A percentile compares a stretch with the other conserved stretches of the same genome.
Evolutionary conservation across 1,140 invertebrate species (phyloP).

Genomic region (Penaeus vannamei): DNA sequence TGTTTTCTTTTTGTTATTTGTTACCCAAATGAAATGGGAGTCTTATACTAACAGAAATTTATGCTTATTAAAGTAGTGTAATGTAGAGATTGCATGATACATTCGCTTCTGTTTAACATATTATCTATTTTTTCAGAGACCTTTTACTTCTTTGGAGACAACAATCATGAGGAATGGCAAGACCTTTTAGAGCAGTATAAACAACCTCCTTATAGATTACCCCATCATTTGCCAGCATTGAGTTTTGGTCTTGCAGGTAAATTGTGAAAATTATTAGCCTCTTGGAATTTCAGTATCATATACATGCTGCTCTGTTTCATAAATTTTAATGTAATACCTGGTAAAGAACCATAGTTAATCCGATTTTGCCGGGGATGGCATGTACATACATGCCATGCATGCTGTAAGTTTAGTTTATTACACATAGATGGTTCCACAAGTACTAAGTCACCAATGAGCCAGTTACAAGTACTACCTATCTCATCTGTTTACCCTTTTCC

Average conservation of each 20-base stretch:
- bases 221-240: slow-evolving; percentile 51
- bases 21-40: too few relatives aligned
- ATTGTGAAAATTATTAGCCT: background rate
- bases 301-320: too few relatives aligned
- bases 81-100: background rate
- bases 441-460: too few relatives aligned
- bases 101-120: background rate
- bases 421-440: too few relatives aligned
- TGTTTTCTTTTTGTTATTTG: background rate
- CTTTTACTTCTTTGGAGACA: slow-evolving; percentile 68
- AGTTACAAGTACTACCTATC: too few relatives aligned
- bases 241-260: slow-evolving; percentile 67
- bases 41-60: background rate
- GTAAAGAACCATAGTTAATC: too few relatives aligned
- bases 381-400: too few relatives aligned
- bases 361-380: too few relatives aligned
- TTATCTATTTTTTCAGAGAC: slow-evolving; percentile 63
- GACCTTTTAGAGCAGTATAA: slow-evolving; percentile 64
- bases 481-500: too few relatives aligned
- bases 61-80: background rate
- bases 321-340: too few relatives aligned
- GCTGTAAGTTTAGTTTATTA: too few relatives aligned
- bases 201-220: slow-evolving; percentile 55
- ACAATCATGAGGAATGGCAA: slow-evolving; percentile 63
- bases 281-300: background rate